A percentile compares a stretch with the other conserved stretches of the same genome.
Conservation (phyloP, 2,113 vertebrate genomes). For the Nasalis larvatus region DNA sequence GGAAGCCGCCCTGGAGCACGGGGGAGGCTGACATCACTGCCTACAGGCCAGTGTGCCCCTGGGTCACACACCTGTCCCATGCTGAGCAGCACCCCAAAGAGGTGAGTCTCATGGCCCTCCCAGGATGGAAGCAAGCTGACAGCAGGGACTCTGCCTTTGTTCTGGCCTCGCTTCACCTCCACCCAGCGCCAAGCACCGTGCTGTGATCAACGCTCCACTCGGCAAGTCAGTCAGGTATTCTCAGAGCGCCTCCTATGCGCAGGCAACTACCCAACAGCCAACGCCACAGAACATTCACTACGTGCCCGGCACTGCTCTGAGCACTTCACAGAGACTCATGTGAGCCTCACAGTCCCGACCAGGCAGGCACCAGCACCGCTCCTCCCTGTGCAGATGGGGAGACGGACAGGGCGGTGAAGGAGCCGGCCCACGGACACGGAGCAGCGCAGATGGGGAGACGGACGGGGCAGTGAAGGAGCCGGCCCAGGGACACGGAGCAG, state of each 20-base stretch:
- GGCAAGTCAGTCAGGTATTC: fast-evolving
- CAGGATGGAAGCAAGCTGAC: neutral
- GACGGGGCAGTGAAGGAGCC: neutral
- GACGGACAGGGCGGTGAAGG: neutral
- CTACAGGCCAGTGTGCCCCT: neutral
- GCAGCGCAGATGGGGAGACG: neutral
- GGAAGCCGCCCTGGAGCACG: too few relatives aligned
- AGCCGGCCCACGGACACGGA: neutral
- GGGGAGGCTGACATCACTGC: fast-evolving
- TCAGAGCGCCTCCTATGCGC: fast-evolving
- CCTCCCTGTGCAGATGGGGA: neutral
- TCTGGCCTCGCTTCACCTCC: neutral
- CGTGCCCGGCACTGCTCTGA: neutral
- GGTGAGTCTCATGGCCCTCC: neutral
- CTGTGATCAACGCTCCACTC: fast-evolving
- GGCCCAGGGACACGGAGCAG: too few relatives aligned
- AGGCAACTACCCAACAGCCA: neutral
- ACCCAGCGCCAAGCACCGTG: fast-evolving
- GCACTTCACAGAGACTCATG: neutral
- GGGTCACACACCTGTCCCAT: neutral
- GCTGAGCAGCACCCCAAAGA: fast-evolving
- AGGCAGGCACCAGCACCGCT: fast-evolving
- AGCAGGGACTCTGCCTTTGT: neutral
- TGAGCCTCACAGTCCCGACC: neutral
- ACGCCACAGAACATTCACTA: too few relatives aligned